Conservation (phyloP, 2,888 invertebrate species). For the Agriopis aurantiaria region DNA sequence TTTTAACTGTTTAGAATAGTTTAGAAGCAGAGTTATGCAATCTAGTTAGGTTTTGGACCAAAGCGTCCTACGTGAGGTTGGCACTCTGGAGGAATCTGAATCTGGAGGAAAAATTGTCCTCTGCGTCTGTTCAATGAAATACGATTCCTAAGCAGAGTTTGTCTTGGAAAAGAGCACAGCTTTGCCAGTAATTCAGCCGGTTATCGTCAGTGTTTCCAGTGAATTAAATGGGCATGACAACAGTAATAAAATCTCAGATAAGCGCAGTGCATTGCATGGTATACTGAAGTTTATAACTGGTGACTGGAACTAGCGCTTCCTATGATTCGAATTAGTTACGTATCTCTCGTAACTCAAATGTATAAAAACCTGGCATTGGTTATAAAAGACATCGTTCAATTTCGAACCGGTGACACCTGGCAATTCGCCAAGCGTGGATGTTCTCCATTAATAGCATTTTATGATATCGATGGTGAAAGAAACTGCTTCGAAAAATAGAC, state of each 20-base stretch:
- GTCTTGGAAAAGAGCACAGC: not conserved
- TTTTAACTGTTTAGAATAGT: no score
- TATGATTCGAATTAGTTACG: not conserved
- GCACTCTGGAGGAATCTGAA: no score
- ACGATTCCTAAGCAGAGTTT: not conserved
- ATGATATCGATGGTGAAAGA: constrained; percentile 28
- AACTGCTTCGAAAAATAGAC: constrained; percentile 8
- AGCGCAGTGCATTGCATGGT: not conserved
- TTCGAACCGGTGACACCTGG: constrained; percentile 32
- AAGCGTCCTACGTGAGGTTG: no score
- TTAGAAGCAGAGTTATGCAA: no score
- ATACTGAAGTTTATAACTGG: no score
- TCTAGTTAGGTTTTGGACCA: no score
- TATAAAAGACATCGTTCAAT: constrained; percentile 17
- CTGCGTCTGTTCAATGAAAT: not conserved
- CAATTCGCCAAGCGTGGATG: constrained; percentile 19
- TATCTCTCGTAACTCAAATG: not conserved
- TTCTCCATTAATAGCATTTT: constrained; percentile 23
- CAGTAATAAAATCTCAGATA: not conserved
- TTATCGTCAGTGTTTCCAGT: not conserved
- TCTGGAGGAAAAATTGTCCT: not conserved
- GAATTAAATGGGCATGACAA: not conserved
- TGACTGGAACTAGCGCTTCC: not conserved
- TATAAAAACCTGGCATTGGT: not conserved
- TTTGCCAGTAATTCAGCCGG: not conserved